Base-by-base conservation (phyloP, 1,140 invertebrate species). In the Trichomalopsis sarcophagae region DNA sequence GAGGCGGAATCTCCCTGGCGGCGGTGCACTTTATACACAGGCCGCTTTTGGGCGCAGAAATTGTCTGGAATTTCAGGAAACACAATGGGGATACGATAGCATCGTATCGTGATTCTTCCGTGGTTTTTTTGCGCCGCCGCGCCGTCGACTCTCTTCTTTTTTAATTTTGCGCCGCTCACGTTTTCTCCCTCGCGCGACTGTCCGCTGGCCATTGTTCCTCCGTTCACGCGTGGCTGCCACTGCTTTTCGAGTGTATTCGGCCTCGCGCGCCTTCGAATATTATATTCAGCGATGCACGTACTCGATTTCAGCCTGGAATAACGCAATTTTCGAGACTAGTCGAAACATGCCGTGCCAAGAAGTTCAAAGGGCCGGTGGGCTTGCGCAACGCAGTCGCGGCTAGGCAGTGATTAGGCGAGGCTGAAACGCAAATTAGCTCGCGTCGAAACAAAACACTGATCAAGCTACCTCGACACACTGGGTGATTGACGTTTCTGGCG, bases 401-500 rank as follows among this genome's bases (percentile, higher is more conserved):
- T 55, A 55, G 11, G 55, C 55, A 62, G 21, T 62, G 21, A 62
- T 62, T 62, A 62, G 17, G 5, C 55, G 55, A 7, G 17, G 17
- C 21, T 17, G 21, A 62, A 21, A 21, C 21, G 21, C 17, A 50
- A 62, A 62, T 21, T 6, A 9, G 55, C 55, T 62, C 62, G 78
- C 68, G 69, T 27, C 74, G 81, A 88, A 87, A 87, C 85, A 87
- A 86, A 88, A 87, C 87, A 85, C 82, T 86, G 86, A 87, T 88
- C 86, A 87, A 87, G 78, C 75, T 17, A 62, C 81, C 84, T 81
- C 78, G 76, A 82, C 77, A 81, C 17, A n/a, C 69, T 66, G 77
- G 55, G 81, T 89, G 85, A 88, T 88, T 88, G 89, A 88, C 88
- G 82, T 87, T 87, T 87, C 84, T 87, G 85, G 73, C 80, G 36